Base-by-base conservation (phyloP, 2,113 vertebrate genomes). In the Herpailurus yagouaroundi region DNA sequence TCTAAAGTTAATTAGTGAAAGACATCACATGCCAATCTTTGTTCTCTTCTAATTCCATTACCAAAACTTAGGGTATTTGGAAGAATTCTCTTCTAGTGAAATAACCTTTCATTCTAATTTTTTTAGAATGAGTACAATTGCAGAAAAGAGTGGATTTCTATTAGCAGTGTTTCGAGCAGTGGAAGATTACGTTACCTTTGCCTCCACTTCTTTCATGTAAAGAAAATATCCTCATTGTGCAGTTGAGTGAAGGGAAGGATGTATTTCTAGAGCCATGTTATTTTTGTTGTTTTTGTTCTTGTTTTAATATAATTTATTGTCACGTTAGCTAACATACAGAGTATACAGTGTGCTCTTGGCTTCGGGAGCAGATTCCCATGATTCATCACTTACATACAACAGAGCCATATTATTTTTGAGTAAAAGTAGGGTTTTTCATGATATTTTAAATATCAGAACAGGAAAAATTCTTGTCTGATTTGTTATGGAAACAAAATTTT, bases 401-500 rank as follows among this genome's bases (percentile, higher is more conserved):
- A 94, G 27, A 96, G 10, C 11, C 19, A 18, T 88, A 31, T 80
- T 90, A 95, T 68, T 88, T 93, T 80, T 94, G 1, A 83, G 29
- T 76, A 60, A 83, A 93, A 95, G 21, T 45, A 84, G 25, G 0
- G 0, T 19, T 79, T 48, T 96, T 89, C 19, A 31, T 92, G 97
- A n/a, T 91, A 77, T 91, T 94, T 95, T 88, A 93, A 92, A 25
- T 97, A 60, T 55, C 80, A 92, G 15, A 96, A 68, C 16, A 74
- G 82, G 19, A 89, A 29, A 89, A 87, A 94, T 45, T 93, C 33
- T 95, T 97, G 1, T 80, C 68, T 60, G 81, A 27, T 69, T 31
- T 89, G 11, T 68, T 93, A 82, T 41, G 66, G 80, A 97, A 94
- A 95, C 48, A 76, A 64, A 83, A 73, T 87, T 97, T 93, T 97